These are phyloP conservation scores for Crenuchus spilurus DNA, from an alignment of 2,797 vertebrate genomes.

Conservation along the genomic window DNA sequence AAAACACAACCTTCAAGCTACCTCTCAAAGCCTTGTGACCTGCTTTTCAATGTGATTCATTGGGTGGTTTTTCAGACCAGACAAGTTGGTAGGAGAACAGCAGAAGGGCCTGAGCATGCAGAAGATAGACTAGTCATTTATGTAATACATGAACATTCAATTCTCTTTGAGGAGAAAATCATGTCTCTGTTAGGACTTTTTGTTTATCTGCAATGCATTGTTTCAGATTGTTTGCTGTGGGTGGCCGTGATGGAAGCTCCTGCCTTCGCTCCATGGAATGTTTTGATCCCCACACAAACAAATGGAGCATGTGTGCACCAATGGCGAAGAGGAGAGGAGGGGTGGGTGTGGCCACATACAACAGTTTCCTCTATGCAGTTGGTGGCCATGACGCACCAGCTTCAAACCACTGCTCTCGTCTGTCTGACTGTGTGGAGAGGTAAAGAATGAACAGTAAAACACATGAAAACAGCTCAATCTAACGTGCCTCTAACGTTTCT, in stretches of 20 bases:
- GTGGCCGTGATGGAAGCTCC: constrained; percentile 93
- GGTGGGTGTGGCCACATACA: constrained; percentile 92
- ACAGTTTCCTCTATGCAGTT: constrained; percentile 92
- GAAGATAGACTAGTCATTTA: too few species aligned
- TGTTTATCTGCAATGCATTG: neutral
- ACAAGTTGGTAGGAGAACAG: neutral
- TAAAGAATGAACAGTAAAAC: constrained; percentile 54
- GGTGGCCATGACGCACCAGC: constrained; percentile 96
- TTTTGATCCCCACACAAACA: constrained; percentile 97
- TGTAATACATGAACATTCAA: too few species aligned
- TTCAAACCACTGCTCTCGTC: constrained; percentile 91
- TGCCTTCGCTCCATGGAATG: constrained; percentile 96
- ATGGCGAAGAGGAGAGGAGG: constrained; percentile 95
- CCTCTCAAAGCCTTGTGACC: constrained; percentile 57
- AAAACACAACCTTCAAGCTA: constrained; percentile 67
- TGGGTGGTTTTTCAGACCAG: constrained; percentile 15
- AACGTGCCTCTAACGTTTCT: neutral
- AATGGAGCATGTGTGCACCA: constrained; percentile 92
- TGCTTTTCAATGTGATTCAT: constrained; percentile 56
- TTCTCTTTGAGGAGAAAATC: neutral
- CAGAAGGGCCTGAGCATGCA: neutral
- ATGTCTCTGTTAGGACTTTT: neutral
- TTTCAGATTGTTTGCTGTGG: constrained; percentile 90
- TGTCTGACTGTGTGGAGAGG: constrained; percentile 96
- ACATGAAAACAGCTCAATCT: neutral